Percentiles rank a stretch among this genome's conserved stretches.
Evolutionary conservation across 2,797 vertebrate species (phyloP).

Genomic region (Hozukius guyotensis): DNA sequence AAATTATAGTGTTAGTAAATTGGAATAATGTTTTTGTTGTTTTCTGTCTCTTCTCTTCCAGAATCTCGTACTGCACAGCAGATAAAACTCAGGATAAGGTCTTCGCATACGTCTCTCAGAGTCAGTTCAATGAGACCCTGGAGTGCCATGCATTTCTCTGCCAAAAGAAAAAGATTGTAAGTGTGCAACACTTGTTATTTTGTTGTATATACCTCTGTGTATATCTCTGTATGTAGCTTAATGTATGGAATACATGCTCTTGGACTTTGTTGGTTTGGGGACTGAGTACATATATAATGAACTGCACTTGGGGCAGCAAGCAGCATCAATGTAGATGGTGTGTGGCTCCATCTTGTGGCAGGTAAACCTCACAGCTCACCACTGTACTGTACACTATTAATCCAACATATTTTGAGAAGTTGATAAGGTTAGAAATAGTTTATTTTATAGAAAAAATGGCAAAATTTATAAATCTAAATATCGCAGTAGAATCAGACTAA

Average conservation of each 20-base stretch:
- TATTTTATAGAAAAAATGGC: not conserved
- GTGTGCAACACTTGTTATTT: slow-evolving; percentile 34
- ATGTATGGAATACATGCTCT: not conserved
- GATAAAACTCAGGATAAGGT: slow-evolving; percentile 97
- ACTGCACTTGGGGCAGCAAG: not conserved
- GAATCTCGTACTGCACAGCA: slow-evolving; percentile 95
- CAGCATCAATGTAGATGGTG: not conserved
- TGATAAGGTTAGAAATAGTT: not conserved
- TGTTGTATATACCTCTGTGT: not conserved
- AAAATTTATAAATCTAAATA: not conserved
- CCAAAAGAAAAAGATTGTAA: slow-evolving; percentile 94
- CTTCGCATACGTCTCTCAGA: slow-evolving; percentile 93
- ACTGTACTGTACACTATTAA: not conserved
- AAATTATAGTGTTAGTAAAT: not conserved
- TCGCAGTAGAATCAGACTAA: accelerated
- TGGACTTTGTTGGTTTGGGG: not conserved
- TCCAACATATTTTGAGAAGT: not conserved
- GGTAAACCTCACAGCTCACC: not conserved
- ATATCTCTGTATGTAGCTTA: not conserved
- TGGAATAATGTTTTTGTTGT: not conserved
- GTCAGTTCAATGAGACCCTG: slow-evolving; percentile 88
- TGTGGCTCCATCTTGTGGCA: slow-evolving; percentile 73
- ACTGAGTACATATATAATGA: not conserved
- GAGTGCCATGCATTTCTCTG: slow-evolving; percentile 94
- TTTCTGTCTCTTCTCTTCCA: slow-evolving; percentile 51